Evolutionary conservation across 2,113 vertebrate genomes (phyloP), one percentile per base, ranked within the genome.

Genomic region (Orcinus orca): DNA sequence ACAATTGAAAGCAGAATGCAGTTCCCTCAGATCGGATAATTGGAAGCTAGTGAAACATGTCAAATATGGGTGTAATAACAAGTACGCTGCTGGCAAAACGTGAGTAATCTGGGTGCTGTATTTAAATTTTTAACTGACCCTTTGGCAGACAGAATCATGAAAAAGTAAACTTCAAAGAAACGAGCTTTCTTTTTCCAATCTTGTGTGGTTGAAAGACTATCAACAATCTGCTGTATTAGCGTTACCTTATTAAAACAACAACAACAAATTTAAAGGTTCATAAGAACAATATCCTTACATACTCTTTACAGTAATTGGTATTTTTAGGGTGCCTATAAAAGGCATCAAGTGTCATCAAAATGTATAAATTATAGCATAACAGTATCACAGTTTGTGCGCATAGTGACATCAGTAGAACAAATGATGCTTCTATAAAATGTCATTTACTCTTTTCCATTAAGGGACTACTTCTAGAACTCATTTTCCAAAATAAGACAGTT

Each of bases 101-200:
- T 53, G 60, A 94, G 83, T 76, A 84, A 97, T 90, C 83, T 92
- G 89, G 53, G 87, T 90, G 33, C 68, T 92, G 68, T 81, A 76
- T 95, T 97, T 97, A 97, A 97, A 97, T 96, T 97, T 97, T 98
- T 96, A 97, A 98, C 83, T 97, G 93, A 96, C 92, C 89, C 65
- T 87, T 95, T 95, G 89, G 93, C 90, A 90, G 41, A 21, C 20
- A 21, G n/a, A 81, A 82, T 47, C n/a, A 25, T 23, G 58, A n/a
- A 70, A 70, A 74, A 80, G 25, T 18, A 84, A 53, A 36, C 33
- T 88, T 95, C 65, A 63, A 82, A 89, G 73, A 73, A 36, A 65
- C 13, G 58, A 82, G 8, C 5, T 88, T 31, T 53, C 10, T 41
- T 85, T 97, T 80, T 33, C 31, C 71, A 87, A 17, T 31, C 17